A percentile compares a stretch with the other conserved stretches of the same genome.
phyloP scores from a whole-genome alignment of 2,888 invertebrate genomes.

The Spilarctia lutea region DNA sequence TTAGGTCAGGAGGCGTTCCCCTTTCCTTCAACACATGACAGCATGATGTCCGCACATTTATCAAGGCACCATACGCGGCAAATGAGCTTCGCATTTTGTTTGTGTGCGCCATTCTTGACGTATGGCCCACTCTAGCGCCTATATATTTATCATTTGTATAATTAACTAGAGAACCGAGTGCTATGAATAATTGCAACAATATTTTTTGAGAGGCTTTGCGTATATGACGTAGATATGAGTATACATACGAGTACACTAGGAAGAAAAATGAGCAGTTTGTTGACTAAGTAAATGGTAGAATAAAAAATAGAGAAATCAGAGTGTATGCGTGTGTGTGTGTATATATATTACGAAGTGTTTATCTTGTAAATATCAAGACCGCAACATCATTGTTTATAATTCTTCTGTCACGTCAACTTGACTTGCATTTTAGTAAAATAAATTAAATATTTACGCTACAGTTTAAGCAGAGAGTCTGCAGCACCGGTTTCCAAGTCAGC shows the following conservation, averaged over 20 bases:
- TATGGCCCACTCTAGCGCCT: conserved; percentile 31
- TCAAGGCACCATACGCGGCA: conserved; percentile 32
- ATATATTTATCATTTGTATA: conserved; percentile 44
- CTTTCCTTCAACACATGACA: conserved; percentile 19
- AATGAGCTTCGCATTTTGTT: conserved; percentile 16
- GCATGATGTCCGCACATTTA: conserved; percentile 42
- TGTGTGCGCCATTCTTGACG: conserved; percentile 24
- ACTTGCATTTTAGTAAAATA: too few species aligned
- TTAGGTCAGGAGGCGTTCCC: conserved; percentile 19
- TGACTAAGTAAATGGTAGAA: not conserved
- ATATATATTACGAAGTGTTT: too few species aligned
- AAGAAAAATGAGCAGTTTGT: not conserved
- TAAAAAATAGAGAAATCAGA: not conserved
- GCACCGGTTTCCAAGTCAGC: too few species aligned
- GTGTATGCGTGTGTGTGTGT: too few species aligned
- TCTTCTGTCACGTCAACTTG: too few species aligned
- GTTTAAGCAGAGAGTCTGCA: too few species aligned
- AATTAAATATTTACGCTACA: too few species aligned
- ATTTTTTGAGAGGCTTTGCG: conserved; percentile 18
- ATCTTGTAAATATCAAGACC: too few species aligned
- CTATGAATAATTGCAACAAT: conserved; percentile 29
- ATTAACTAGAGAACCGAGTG: conserved; percentile 20
- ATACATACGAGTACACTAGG: not conserved
- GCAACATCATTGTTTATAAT: too few species aligned
- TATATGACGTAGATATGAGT: not conserved